These are phyloP conservation scores for Cairina moschata DNA, from an alignment of 2,113 vertebrate genomes.

Conservation along the genomic window DNA sequence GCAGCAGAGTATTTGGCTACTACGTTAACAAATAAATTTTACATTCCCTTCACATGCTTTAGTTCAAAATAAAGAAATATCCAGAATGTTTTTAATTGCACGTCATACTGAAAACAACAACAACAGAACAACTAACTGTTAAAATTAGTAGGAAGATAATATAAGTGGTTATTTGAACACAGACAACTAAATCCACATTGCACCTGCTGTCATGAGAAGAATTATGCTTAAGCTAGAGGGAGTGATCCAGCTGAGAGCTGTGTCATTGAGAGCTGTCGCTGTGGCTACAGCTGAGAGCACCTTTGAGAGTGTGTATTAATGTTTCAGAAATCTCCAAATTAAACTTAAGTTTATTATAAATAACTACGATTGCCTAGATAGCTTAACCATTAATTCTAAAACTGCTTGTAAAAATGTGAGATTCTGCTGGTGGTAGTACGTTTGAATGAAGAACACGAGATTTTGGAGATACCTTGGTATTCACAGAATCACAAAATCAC, in stretches of 20 bases:
- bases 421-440: background rate
- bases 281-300: background rate
- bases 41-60: background rate
- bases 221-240: background rate
- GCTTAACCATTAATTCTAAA: background rate
- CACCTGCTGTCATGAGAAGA: background rate
- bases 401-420: background rate
- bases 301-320: background rate
- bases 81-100: background rate
- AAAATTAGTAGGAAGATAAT: background rate
- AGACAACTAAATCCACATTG: background rate
- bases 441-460: background rate
- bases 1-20: background rate
- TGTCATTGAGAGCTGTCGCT: background rate
- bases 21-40: conserved; percentile 8
- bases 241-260: background rate
- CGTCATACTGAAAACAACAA: background rate
- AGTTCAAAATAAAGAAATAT: conserved; percentile 23
- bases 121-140: background rate
- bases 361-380: background rate
- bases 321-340: background rate
- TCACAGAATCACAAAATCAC: background rate
- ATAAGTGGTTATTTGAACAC: background rate
- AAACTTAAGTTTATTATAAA: background rate
- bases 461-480: background rate